phyloP scores from a whole-genome alignment of 2,113 vertebrate species.

The Spea bombifrons region DNA sequence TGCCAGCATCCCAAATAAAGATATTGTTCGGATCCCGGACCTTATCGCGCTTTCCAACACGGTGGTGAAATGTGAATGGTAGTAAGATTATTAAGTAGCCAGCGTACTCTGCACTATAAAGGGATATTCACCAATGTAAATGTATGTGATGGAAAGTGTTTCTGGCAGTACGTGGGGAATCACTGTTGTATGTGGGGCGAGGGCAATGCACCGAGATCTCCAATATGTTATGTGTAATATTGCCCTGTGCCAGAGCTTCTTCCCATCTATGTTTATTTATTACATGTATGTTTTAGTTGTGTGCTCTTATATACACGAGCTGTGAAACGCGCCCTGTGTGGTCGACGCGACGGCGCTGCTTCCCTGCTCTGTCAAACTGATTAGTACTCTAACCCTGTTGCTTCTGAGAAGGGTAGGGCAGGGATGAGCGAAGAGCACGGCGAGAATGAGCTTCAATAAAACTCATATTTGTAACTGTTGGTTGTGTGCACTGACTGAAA shows the following conservation, averaged over 20 bases:
- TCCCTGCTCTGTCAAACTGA: not conserved
- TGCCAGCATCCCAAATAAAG: not conserved
- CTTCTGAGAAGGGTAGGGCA: too few relatives aligned
- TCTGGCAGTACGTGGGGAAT: not conserved
- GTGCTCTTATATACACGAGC: conserved; percentile 11
- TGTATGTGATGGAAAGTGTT: not conserved
- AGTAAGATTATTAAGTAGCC: not conserved
- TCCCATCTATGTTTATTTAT: conserved; percentile 27
- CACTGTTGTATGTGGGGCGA: not conserved
- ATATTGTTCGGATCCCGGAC: not conserved
- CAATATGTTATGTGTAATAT: not conserved
- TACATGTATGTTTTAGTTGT: conserved; percentile 37
- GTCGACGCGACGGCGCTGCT: not conserved
- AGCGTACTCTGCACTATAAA: conserved; percentile 12
- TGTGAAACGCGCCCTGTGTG: conserved; percentile 1
- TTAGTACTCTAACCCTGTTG: not conserved
- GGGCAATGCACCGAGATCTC: not conserved
- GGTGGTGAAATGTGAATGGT: conserved; percentile 5
- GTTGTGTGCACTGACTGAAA: not conserved
- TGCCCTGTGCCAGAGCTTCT: not conserved
- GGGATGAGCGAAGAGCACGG: not conserved
- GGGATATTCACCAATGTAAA: not conserved
- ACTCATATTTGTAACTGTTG: conserved; percentile 15
- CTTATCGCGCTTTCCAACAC: not conserved
- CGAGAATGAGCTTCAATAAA: conserved; percentile 24